These are phyloP conservation scores for Euglossa dilemma DNA, from an alignment of 1,140 invertebrate species.

Conservation along the genomic window DNA sequence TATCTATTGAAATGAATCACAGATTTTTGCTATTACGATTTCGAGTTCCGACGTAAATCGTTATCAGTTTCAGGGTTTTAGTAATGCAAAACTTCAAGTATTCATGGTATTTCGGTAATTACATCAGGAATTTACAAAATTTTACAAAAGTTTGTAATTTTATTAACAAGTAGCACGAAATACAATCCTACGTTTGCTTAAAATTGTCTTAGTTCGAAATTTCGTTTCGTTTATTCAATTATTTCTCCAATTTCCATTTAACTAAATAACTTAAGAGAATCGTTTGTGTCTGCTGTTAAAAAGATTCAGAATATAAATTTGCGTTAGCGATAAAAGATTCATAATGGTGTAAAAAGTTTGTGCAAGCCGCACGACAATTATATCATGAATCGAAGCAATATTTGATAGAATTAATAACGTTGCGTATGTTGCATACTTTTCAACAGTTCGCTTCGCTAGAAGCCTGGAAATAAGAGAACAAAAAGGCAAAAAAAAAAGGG, in stretches of 20 bases:
- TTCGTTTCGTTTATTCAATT: not conserved
- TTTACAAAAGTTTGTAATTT: not conserved
- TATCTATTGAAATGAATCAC: not conserved
- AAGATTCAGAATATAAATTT: not conserved
- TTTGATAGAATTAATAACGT: not conserved
- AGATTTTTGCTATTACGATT: no score
- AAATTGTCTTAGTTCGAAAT: not conserved
- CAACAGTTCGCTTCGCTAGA: not conserved
- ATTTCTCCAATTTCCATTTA: not conserved
- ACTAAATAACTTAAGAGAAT: not conserved
- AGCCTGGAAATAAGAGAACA: constrained; percentile 13
- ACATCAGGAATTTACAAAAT: not conserved
- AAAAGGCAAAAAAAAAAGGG: not conserved
- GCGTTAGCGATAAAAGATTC: not conserved
- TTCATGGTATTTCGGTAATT: not conserved
- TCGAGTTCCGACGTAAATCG: not conserved
- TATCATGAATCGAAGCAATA: not conserved
- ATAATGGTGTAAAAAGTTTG: not conserved
- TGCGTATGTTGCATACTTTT: not conserved
- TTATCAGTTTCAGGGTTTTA: not conserved
- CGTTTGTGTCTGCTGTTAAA: not conserved
- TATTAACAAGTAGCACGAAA: not conserved
- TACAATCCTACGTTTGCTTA: not conserved
- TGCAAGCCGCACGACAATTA: not conserved
- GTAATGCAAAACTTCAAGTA: not conserved